Conservation (phyloP, 2,888 invertebrate genomes). For the Nomada ferruginata region DNA sequence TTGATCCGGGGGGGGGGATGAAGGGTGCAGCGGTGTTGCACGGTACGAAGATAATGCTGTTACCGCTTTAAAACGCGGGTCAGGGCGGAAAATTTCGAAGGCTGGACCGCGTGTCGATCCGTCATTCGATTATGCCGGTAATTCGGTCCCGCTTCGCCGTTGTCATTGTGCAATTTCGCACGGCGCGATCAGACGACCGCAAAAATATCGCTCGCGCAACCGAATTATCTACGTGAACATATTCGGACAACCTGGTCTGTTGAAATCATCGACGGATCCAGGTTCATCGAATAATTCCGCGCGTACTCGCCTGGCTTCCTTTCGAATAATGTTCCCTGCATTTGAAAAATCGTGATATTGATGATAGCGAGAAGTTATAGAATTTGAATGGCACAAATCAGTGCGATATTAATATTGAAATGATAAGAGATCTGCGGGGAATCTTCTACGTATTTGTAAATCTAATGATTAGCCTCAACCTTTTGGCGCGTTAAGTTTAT, state of each 20-base stretch:
- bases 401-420: no score
- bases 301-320: not conserved
- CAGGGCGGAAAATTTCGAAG: constrained; percentile 11
- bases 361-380: no score
- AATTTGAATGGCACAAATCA: no score
- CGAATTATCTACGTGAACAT: constrained; percentile 8
- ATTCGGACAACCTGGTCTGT: not conserved
- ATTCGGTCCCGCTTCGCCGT: constrained; percentile 23
- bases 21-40: no score
- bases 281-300: constrained; percentile 11
- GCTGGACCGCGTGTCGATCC: constrained; percentile 27
- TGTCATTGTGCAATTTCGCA: constrained; percentile 27
- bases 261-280: not conserved
- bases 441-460: no score
- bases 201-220: constrained; percentile 22
- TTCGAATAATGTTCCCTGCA: not conserved
- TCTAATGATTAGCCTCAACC: no score
- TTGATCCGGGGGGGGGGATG: not conserved
- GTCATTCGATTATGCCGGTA: constrained; percentile 49
- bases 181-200: not conserved
- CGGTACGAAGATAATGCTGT: constrained; percentile 28
- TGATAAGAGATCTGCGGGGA: no score
- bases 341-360: no score
- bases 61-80: constrained; percentile 28
- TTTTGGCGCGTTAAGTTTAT: not conserved